phyloP scores from a whole-genome alignment of 2,888 invertebrate genomes.

The Caenorhabditis sp. region DNA sequence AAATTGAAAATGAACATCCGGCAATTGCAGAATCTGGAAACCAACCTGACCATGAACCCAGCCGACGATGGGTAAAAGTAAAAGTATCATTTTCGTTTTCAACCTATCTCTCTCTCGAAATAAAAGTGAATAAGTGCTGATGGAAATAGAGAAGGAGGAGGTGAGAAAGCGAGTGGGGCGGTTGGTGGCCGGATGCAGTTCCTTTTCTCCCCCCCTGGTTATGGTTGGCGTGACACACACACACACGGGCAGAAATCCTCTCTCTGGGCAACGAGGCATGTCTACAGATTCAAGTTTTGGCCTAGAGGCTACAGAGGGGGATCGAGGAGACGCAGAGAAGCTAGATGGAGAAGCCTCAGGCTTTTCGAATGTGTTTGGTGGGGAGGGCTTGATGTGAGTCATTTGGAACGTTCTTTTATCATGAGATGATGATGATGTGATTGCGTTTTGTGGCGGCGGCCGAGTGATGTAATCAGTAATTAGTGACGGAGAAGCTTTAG shows the following conservation, averaged over 20 bases:
- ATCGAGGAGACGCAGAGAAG: neutral
- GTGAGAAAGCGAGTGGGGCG: constrained; percentile 10
- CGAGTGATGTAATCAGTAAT: too few relatives aligned
- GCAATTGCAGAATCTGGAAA: neutral
- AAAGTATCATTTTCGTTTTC: constrained; percentile 24
- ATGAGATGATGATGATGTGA: too few relatives aligned
- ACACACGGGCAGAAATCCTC: constrained; percentile 38
- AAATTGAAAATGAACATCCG: neutral
- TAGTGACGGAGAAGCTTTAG: too few relatives aligned
- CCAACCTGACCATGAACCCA: constrained; percentile 31
- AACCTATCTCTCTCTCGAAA: too few relatives aligned
- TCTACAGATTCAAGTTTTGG: constrained; percentile 47
- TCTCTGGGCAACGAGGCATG: constrained; percentile 58
- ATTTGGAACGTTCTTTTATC: too few relatives aligned
- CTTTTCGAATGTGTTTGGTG: too few relatives aligned
- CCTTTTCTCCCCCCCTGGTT: constrained; percentile 14
- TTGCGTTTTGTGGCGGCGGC: too few relatives aligned
- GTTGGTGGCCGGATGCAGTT: constrained; percentile 26
- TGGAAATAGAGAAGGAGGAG: neutral
- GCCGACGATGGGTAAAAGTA: neutral
- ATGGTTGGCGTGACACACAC: constrained; percentile 41
- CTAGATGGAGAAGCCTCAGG: neutral
- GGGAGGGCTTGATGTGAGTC: too few relatives aligned
- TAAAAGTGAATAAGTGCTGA: constrained; percentile 24
- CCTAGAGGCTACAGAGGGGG: neutral